phyloP scores from a whole-genome alignment of 1,140 invertebrate genomes.

The Episyrphus balteatus region DNA sequence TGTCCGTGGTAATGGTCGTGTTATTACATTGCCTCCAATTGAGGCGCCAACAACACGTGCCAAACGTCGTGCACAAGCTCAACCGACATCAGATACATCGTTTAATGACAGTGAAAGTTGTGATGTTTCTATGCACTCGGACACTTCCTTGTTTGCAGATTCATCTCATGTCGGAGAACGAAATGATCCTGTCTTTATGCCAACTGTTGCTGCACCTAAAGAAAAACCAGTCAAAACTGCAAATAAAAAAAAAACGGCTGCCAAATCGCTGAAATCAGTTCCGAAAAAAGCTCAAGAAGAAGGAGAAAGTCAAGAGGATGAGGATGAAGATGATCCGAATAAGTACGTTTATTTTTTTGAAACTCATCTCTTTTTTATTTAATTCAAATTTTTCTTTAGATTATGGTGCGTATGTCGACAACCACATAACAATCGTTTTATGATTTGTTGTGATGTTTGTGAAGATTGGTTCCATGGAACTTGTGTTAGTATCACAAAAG shows the following conservation, averaged over 20 bases:
- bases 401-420: constrained; percentile 93
- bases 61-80: constrained; percentile 30
- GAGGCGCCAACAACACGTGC: constrained; percentile 61
- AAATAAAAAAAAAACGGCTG: background rate
- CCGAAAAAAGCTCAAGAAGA: constrained; percentile 32
- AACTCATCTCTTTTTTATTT: background rate
- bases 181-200: background rate
- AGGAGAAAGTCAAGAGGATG: constrained; percentile 56
- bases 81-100: constrained; percentile 1
- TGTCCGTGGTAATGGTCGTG: constrained; percentile 53
- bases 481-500: constrained; percentile 87
- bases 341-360: constrained; percentile 15
- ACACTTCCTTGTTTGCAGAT: no score
- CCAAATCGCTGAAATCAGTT: constrained; percentile 8
- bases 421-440: constrained; percentile 92
- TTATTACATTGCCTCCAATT: constrained; percentile 64
- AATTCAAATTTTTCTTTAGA: constrained; percentile 35
- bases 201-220: background rate
- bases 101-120: background rate
- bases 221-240: background rate
- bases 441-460: constrained; percentile 95
- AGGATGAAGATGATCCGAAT: constrained; percentile 86
- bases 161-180: background rate
- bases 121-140: no score
- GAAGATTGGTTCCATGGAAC: constrained; percentile 97